Base-by-base conservation (phyloP, 2,113 vertebrate genomes). In the Speoplatyrhinus poulsoni region DNA sequence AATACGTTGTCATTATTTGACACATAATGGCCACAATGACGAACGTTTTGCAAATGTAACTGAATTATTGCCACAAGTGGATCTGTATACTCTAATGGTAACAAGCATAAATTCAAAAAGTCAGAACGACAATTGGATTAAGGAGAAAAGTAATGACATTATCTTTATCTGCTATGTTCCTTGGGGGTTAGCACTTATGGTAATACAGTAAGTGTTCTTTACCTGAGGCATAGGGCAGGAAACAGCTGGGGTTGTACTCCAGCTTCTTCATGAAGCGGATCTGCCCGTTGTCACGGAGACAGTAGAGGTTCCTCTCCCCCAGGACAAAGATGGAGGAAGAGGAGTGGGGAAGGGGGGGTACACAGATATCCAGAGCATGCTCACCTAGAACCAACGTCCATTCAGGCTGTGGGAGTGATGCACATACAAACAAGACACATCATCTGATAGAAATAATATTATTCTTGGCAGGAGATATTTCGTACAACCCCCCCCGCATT, bases 191-290 rank as follows among this genome's bases (percentile, higher is more conserved):
- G 36, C 36, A 41, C 36, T 41, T 6, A 41, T 26, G 2, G 2
- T 16, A 17, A 17, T 12, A 6, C 15, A n/a, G 52, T 52, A 12
- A 26, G 10, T 11, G 17, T 57, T 19, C 17, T 54, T 75, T 82
- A 93, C 92, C 95, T 93, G 96, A 95, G 76, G 93, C 85, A 41
- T 98, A 99, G 3, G 98, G 97, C 67, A 98, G 88, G 87, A 98
- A 98, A 88, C 95, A 98, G 89, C 97, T 96, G 4, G 98, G 96
- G 81, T 87, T 98, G 88, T 92, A 96, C 82, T 98, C 96, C 69
- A 99, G 92, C 67, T 99, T 99, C 91, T 98, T 99, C 96, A 98
- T 98, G 90, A 96, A 99, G 65, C 94, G 94, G 79, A 99, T 95
- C 82, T 98, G 96, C 1, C 96, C 96, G 12, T 96, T 99, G 81